Base-by-base conservation (phyloP, 2,888 invertebrate genomes). In the Acheta domesticus region DNA sequence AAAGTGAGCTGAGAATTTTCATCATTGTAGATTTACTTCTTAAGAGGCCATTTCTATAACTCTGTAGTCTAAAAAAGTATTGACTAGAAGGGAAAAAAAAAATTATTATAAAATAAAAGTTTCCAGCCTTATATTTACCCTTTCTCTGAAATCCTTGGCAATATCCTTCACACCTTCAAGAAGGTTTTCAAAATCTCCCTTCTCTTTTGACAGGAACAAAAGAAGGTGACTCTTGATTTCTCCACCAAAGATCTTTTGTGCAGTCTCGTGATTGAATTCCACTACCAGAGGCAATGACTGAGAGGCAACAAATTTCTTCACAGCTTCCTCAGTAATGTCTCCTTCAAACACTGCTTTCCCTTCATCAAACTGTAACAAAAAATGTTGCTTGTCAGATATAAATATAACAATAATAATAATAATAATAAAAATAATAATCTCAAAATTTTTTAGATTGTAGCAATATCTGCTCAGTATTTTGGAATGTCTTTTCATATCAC, bases 221-320 rank as follows among this genome's bases (percentile, higher is more conserved):
- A 99, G 91, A 83, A 98, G 91, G 88, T 99, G 99, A 85, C 94
- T 96, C 89, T 99, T 98, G 89, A 99, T 95, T 81, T 97, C 96
- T 83, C 99, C 99, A 79, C 98, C 97, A 87, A 99, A 99, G 88
- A 99, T 97, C 88, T 98, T 98, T 86, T 96, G 95, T 16, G 99
- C 99, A 49, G 97, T 97, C 87, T 98, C 96, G 85, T 98, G 97
- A 84, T 96, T 97, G 90, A 99, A 99, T 87, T 99, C 98, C 79
- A 97, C 94, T 83, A 98, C 92, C 82, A 96, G 88, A 23, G 98
- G 98, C 86, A 99, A 90, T 79, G 96, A 92, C 86, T 97, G 93
- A 75, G 92, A 89, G 82, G 91, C 89, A 83, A 98, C 91, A 90
- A 98, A 98, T 84, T 93, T 92, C 87, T 93, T 93, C 84, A 99